Evolutionary conservation across 2,888 invertebrate genomes (phyloP).

Genomic region (Cheilosia vulpina): DNA sequence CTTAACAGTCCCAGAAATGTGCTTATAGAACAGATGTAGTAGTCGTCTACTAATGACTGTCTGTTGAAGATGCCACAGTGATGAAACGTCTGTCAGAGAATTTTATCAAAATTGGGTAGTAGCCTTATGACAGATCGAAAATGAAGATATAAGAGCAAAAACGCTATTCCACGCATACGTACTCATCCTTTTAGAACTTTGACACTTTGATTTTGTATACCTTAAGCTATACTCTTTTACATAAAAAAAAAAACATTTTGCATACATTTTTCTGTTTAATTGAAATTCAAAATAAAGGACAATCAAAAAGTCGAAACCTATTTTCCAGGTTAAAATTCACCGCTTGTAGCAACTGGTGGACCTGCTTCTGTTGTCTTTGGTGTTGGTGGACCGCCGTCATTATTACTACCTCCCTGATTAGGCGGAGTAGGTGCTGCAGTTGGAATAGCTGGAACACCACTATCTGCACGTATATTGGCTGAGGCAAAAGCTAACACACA

Average conservation of each 20-base stretch:
- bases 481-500: constrained; percentile 70
- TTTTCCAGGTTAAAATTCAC: background rate
- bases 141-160: too few relatives aligned
- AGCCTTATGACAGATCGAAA: too few relatives aligned
- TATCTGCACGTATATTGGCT: background rate
- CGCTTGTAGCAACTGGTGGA: constrained; percentile 51
- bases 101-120: too few relatives aligned
- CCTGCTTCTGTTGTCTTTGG: constrained; percentile 17
- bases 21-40: too few relatives aligned
- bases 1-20: too few relatives aligned
- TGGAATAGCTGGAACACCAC: constrained; percentile 61
- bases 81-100: too few relatives aligned
- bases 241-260: background rate
- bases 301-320: background rate
- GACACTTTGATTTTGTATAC: too few relatives aligned
- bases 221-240: background rate
- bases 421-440: constrained; percentile 76
- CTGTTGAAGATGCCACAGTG: too few relatives aligned
- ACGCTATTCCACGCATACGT: too few relatives aligned
- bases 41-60: too few relatives aligned
- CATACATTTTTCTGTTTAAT: background rate
- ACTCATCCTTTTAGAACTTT: too few relatives aligned
- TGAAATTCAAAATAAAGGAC: background rate
- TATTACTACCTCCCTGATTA: constrained; percentile 20
- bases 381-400: constrained; percentile 60